Conservation (phyloP, 2,888 invertebrate species). For the Lycophotia porphyrea region DNA sequence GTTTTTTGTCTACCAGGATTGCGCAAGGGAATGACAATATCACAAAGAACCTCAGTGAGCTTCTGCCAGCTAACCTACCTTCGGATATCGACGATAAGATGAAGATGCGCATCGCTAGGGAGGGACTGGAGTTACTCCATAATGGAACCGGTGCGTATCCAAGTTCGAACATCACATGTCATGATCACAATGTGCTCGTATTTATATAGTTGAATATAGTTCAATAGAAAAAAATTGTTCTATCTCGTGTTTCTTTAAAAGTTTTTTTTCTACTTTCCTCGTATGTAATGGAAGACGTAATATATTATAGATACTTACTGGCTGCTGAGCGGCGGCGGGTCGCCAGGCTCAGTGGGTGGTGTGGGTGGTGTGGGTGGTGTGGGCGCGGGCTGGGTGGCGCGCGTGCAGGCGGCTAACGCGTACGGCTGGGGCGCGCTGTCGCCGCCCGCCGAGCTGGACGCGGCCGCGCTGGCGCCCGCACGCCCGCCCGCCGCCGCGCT, state of each 20-base stretch:
- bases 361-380: constrained; percentile 91
- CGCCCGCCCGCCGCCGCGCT: constrained; percentile 90
- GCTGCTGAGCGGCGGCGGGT: constrained; percentile 92
- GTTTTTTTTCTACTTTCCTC: neutral
- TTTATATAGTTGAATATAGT: neutral
- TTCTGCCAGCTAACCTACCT: constrained; percentile 76
- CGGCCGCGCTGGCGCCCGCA: constrained; percentile 70
- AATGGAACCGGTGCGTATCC: constrained; percentile 92
- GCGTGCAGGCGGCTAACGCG: constrained; percentile 94
- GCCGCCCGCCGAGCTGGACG: constrained; percentile 89
- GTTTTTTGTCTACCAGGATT: constrained; percentile 38
- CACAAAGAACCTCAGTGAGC: constrained; percentile 79
- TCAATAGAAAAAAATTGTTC: neutral
- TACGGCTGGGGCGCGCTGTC: constrained; percentile 96
- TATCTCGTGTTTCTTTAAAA: neutral
- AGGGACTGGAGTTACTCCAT: constrained; percentile 91
- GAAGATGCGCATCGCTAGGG: constrained; percentile 84
- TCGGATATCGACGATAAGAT: constrained; percentile 81
- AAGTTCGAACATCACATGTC: neutral
- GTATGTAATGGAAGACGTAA: neutral
- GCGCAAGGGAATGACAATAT: constrained; percentile 82
- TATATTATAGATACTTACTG: constrained; percentile 92
- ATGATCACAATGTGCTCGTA: neutral
- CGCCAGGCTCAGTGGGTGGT: no score
- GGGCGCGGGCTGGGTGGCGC: constrained; percentile 92